Percentiles rank a stretch among this genome's conserved stretches.
These are phyloP conservation scores for Macquaria ambigua DNA, from an alignment of 2,113 vertebrate species.

Conservation along the genomic window DNA sequence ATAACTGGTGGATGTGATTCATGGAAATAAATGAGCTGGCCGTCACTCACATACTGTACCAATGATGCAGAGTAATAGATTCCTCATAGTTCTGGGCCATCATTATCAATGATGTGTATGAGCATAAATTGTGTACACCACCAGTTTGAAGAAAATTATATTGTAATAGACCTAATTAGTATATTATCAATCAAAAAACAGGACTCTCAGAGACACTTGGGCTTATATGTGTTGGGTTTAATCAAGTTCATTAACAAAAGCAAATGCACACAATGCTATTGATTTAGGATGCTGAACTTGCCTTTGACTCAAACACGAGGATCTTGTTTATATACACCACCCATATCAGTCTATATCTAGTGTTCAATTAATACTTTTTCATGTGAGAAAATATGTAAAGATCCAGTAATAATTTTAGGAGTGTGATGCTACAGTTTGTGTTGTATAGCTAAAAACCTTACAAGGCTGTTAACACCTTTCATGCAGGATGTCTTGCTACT, in stretches of 20 bases:
- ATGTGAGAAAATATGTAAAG: background rate
- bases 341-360: background rate
- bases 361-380: background rate
- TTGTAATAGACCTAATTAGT: background rate
- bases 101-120: background rate
- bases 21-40: background rate
- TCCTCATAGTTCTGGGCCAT: background rate
- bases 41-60: background rate
- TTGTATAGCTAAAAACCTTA: no score
- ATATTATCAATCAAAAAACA: background rate
- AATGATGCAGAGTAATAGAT: background rate
- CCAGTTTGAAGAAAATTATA: background rate
- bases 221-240: background rate
- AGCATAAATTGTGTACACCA: background rate
- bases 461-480: background rate
- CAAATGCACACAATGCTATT: background rate
- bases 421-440: background rate
- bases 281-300: background rate
- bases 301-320: background rate
- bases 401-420: background rate
- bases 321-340: background rate
- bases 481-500: background rate
- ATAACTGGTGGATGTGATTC: background rate
- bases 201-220: background rate
- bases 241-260: no score